Conservation (phyloP, 2,888 invertebrate genomes). For the Tetranychus truncatus region DNA sequence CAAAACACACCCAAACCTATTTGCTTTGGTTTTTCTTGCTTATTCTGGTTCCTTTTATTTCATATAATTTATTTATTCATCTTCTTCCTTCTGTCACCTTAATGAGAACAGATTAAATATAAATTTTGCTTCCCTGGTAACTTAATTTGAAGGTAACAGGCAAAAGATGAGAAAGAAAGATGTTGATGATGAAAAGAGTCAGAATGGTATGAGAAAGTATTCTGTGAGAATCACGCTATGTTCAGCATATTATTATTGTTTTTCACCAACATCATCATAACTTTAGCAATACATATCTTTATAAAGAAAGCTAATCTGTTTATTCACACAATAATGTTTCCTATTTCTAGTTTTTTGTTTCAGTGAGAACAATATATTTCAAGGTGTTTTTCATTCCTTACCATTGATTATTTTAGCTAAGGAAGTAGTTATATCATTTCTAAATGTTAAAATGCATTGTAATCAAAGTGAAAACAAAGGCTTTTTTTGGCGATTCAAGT, state of each 20-base stretch:
- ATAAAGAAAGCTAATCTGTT: background rate
- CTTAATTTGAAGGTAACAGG: background rate
- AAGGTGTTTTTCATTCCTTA: background rate
- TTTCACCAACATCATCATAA: background rate
- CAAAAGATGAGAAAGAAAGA: background rate
- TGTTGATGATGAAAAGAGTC: background rate
- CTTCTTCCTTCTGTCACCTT: background rate
- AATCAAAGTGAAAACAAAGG: no score
- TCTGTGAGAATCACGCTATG: background rate
- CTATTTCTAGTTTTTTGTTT: background rate
- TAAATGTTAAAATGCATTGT: no score
- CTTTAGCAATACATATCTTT: background rate
- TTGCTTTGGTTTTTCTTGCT: background rate
- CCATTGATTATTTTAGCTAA: background rate
- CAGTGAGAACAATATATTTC: background rate
- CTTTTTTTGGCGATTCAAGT: background rate
- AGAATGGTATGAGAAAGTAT: background rate
- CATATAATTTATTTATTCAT: background rate
- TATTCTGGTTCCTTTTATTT: no score
- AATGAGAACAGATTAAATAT: conserved; percentile 1
- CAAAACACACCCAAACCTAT: background rate
- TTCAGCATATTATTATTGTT: background rate
- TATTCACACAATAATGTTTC: background rate
- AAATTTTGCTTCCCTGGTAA: background rate
- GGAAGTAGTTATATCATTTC: no score